phyloP scores from a whole-genome alignment of 1,140 invertebrate species.

The Melipona quadrifasciata region DNA sequence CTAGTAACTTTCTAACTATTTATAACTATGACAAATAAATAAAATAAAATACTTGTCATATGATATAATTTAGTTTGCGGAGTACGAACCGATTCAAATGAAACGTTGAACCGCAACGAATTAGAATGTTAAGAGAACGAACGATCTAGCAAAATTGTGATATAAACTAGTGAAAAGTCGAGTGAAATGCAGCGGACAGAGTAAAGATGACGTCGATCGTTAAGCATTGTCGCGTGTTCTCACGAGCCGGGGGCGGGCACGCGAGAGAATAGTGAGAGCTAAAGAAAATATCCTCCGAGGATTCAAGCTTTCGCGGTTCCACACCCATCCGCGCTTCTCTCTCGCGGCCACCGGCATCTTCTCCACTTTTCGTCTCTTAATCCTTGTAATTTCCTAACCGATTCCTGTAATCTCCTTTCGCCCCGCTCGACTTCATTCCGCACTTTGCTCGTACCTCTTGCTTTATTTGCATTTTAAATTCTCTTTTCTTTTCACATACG shows the following conservation, averaged over 20 bases:
- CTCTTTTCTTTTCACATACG: neutral
- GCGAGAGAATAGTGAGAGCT: conserved; percentile 48
- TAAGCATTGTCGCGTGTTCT: conserved; percentile 42
- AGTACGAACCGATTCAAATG: neutral
- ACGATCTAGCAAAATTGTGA: neutral
- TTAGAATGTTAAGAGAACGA: too few relatives aligned
- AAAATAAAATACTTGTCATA: neutral
- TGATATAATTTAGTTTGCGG: neutral
- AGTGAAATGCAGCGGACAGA: conserved; percentile 7
- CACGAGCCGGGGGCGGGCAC: conserved; percentile 10
- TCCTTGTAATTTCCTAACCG: neutral
- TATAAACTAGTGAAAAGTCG: conserved; percentile 1
- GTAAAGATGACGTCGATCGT: conserved; percentile 19
- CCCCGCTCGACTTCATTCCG: neutral
- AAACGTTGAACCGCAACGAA: too few relatives aligned
- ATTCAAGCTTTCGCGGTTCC: conserved; percentile 19
- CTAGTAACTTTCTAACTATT: neutral
- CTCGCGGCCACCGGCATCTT: neutral
- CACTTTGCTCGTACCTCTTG: neutral
- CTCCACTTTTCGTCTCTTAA: conserved; percentile 18
- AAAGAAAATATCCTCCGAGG: conserved; percentile 25
- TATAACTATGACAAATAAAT: neutral
- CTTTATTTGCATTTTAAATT: conserved; percentile 4
- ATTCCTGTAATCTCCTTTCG: neutral
- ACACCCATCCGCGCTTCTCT: neutral